Conservation (phyloP, 2,113 vertebrate genomes). For the Brachypodius melanocephalos region DNA sequence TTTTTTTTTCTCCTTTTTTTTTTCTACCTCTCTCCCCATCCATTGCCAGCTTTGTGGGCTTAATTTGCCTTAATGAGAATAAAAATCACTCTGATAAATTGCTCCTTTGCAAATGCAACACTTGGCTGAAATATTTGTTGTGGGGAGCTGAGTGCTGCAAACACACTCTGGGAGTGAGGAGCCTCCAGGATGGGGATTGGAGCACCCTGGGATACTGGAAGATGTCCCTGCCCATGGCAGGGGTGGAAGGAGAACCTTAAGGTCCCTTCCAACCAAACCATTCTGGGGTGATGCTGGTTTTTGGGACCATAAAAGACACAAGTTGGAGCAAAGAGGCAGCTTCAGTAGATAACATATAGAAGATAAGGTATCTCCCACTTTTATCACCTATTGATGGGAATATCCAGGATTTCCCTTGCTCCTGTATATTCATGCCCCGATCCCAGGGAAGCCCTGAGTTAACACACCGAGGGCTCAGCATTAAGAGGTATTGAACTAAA, state of each 20-base stretch:
- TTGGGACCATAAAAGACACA: accelerated
- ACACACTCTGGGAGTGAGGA: neutral
- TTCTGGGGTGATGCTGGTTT: neutral
- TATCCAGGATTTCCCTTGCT: neutral
- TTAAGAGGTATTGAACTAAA: constrained; percentile 22
- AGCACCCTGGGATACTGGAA: neutral
- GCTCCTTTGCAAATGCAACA: constrained; percentile 10
- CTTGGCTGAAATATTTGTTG: constrained; percentile 1
- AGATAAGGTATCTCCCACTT: neutral
- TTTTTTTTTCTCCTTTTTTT: neutral
- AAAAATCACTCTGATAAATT: constrained; percentile 73
- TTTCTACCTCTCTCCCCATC: neutral
- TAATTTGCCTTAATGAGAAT: constrained; percentile 79
- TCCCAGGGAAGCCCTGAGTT: neutral
- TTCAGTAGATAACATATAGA: accelerated
- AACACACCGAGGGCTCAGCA: constrained; percentile 33
- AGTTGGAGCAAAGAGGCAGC: neutral
- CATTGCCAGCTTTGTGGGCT: constrained; percentile 66
- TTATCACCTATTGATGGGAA: neutral
- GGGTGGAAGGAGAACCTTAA: neutral
- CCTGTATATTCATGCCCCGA: neutral
- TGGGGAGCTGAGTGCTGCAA: neutral
- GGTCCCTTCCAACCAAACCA: neutral
- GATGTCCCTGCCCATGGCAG: neutral
- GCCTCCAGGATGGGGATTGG: neutral